Evolutionary conservation across 2,888 invertebrate genomes (phyloP), one percentile per base, ranked within the genome.

Genomic region (Glaucopsyche alexis): DNA sequence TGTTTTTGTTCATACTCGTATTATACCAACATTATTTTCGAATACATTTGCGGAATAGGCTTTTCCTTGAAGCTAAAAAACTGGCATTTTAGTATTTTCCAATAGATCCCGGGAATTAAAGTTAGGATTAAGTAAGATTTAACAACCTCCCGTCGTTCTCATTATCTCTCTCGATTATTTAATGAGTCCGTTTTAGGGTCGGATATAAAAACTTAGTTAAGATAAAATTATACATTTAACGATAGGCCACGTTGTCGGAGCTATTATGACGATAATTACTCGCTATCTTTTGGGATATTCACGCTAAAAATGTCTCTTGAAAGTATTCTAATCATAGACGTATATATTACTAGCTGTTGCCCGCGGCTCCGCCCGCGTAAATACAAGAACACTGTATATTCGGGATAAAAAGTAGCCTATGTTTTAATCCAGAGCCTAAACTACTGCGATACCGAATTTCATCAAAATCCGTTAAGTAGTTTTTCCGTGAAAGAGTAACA

Each of bases 191-290:
- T 38, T 60, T 60, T 60, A 60, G 60, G 60, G 60, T 60, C 29
- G 60, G 60, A 60, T 38, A 60, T 60, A 60, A 60, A 60, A 60
- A 60, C 29, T 60, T 29, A 60, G 60, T 60, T 60, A 60, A 38
- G 29, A 60, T 60, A 38, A 60, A 60, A 60, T 60, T 60, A 60
- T 60, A 60, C 11, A 14, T 60, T 60, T 60, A 29, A 60, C 60
- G 60, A 60, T 60, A 60, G 60, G 60, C 29, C 60, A 60, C 60
- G 60, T 19, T 19, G 3, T 11, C 13, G 29, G 13, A 14, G 29
- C 29, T 2, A 1, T 2, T 29, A 60, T 11, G 9, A 19, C 3
- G 52, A 55, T 6, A 7, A 38, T 13, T 13, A 55, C 2, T 8
- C 47, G 4, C 11, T 55, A 55, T 55, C 11, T 60, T 60, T 14